phyloP scores from a whole-genome alignment of 2,797 vertebrate species.

The Enteromius afrohamiltoni region DNA sequence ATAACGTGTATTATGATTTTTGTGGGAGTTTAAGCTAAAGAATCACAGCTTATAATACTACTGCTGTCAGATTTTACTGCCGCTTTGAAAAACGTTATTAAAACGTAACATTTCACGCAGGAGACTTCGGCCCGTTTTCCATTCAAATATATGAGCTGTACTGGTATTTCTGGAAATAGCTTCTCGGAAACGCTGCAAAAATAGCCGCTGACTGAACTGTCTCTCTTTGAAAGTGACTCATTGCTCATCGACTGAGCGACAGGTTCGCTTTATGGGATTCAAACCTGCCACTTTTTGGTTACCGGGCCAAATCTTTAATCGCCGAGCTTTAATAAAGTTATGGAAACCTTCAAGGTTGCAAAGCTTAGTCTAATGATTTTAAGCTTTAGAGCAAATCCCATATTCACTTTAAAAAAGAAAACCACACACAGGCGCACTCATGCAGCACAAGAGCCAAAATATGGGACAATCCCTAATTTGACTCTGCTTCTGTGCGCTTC shows the following conservation, averaged over 20 bases:
- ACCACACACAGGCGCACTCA: constrained; percentile 45
- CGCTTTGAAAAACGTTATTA: neutral
- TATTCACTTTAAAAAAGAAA: constrained; percentile 27
- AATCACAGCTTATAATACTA: neutral
- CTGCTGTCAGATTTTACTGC: neutral
- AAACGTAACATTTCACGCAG: neutral
- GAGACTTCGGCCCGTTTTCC: neutral
- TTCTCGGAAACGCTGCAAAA: neutral
- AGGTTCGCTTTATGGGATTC: neutral
- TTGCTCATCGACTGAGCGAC: neutral
- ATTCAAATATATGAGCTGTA: neutral
- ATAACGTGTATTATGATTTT: neutral
- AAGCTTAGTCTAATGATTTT: constrained; percentile 36
- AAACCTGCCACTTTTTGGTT: neutral
- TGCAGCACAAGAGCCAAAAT: constrained; percentile 62
- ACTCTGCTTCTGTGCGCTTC: constrained; percentile 72
- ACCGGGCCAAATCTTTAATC: constrained; percentile 13
- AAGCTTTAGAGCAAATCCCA: constrained; percentile 39
- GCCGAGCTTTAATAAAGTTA: neutral
- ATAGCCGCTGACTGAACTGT: neutral
- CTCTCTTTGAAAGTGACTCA: neutral
- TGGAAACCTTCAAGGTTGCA: constrained; percentile 11
- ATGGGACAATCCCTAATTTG: constrained; percentile 82
- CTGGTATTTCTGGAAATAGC: neutral
- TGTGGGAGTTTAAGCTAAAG: neutral